These are phyloP conservation scores for Brevimyrus niger DNA, from an alignment of 2,113 vertebrate genomes.

Conservation along the genomic window DNA sequence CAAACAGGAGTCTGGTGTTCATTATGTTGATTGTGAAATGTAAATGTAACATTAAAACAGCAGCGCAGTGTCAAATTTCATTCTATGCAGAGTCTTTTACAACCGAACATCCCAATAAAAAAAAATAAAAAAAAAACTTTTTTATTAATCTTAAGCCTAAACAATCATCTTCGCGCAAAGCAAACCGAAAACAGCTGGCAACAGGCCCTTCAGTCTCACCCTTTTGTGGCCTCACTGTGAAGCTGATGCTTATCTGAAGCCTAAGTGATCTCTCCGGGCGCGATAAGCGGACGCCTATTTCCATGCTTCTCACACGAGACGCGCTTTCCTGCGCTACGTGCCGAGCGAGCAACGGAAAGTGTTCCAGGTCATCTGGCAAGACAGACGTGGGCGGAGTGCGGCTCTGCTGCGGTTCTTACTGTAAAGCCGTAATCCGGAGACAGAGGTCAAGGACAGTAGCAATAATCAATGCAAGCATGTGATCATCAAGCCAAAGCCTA, in stretches of 20 bases:
- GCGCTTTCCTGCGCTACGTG: background rate
- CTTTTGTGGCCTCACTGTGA: background rate
- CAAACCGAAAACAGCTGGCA: background rate
- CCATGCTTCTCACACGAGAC: constrained; percentile 11
- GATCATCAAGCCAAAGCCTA: background rate
- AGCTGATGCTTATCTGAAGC: background rate
- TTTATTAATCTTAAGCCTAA: background rate
- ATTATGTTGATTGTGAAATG: background rate
- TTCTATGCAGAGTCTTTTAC: background rate
- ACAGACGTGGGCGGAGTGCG: constrained; percentile 9
- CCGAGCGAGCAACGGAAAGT: background rate
- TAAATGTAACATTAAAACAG: background rate
- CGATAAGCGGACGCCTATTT: constrained; percentile 3
- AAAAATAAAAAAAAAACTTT: background rate
- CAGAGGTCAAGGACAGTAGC: background rate
- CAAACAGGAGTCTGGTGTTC: background rate
- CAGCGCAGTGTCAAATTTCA: background rate
- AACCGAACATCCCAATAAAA: background rate
- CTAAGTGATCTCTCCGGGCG: background rate
- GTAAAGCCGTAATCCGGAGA: background rate
- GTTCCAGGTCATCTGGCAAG: background rate
- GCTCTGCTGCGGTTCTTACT: background rate
- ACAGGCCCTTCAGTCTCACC: background rate
- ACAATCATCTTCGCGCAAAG: background rate
- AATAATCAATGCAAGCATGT: background rate